A percentile compares a stretch with the other conserved stretches of the same genome.
Conservation (phyloP, 2,888 invertebrate genomes). For the Xanthorhoe designata region DNA sequence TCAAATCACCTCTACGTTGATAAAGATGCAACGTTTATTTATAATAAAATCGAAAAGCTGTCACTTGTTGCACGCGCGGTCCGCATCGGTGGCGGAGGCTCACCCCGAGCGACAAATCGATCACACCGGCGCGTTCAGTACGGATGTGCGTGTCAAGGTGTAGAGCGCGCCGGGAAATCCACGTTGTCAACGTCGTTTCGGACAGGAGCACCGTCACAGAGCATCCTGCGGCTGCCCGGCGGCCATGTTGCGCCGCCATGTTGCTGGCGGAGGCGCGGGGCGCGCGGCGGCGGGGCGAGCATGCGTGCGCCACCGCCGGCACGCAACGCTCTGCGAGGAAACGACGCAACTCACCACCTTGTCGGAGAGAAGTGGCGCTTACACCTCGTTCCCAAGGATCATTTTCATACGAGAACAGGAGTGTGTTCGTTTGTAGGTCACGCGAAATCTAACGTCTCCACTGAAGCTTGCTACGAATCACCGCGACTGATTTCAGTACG, state of each 20-base stretch:
- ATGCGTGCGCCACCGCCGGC: conserved; percentile 77
- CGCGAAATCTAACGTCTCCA: conserved; percentile 69
- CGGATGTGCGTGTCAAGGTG: conserved; percentile 72
- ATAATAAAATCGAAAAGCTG: conserved; percentile 62
- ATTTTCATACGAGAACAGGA: conserved; percentile 55
- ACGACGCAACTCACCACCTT: conserved; percentile 69
- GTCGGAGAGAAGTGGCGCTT: conserved; percentile 62
- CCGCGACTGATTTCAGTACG: conserved; percentile 71
- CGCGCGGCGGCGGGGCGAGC: conserved; percentile 66
- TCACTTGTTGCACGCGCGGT: conserved; percentile 84
- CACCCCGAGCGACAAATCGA: conserved; percentile 68
- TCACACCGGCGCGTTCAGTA: conserved; percentile 63
- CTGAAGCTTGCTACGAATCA: conserved; percentile 79
- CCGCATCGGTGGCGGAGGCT: conserved; percentile 55
- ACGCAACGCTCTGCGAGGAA: conserved; percentile 71
- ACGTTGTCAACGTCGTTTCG: conserved; percentile 74
- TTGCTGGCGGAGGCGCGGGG: conserved; percentile 78
- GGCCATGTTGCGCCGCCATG: conserved; percentile 86
- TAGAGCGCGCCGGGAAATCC: conserved; percentile 68
- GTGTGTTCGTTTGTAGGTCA: conserved; percentile 81
- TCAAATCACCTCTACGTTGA: conserved; percentile 73
- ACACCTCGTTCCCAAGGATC: conserved; percentile 58
- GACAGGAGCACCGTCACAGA: conserved; percentile 76
- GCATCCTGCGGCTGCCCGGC: conserved; percentile 84
- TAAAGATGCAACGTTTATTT: conserved; percentile 65